These are phyloP conservation scores for Phanerotoma sp. DNA, from an alignment of 2,888 invertebrate species.

Conservation along the genomic window DNA sequence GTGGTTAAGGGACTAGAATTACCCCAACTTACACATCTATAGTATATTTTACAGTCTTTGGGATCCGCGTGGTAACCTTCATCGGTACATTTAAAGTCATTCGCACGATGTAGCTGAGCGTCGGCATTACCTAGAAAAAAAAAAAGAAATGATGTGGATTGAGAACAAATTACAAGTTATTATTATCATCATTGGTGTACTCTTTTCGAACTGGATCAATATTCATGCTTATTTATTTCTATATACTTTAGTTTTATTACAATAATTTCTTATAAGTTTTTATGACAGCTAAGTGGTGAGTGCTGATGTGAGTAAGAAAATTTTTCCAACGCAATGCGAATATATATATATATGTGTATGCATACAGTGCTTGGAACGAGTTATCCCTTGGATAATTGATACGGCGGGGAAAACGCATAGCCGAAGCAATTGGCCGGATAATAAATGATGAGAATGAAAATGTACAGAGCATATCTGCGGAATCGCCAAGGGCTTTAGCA, in stretches of 20 bases:
- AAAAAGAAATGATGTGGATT: no score
- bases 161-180: no score
- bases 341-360: neutral
- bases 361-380: neutral
- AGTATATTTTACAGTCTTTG: slow-evolving; percentile 72
- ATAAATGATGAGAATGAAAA: slow-evolving; percentile 12
- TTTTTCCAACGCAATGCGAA: no score
- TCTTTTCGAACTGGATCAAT: no score
- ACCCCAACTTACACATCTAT: slow-evolving; percentile 70
- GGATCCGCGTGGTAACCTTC: slow-evolving; percentile 76
- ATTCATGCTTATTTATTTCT: no score
- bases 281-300: no score
- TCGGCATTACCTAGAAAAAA: slow-evolving; percentile 13
- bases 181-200: no score
- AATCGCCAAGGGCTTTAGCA: slow-evolving; percentile 6
- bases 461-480: slow-evolving; percentile 7
- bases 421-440: slow-evolving; percentile 3
- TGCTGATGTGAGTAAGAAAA: slow-evolving; percentile 7
- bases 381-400: neutral
- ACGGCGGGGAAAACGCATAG: neutral
- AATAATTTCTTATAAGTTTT: no score
- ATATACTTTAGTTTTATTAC: no score
- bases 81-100: slow-evolving; percentile 61
- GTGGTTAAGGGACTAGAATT: slow-evolving; percentile 60
- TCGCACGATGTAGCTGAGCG: neutral